Evolutionary conservation across 2,113 vertebrate species (phyloP), one percentile per base, ranked within the genome.

Genomic region (Rhinogobius similis): DNA sequence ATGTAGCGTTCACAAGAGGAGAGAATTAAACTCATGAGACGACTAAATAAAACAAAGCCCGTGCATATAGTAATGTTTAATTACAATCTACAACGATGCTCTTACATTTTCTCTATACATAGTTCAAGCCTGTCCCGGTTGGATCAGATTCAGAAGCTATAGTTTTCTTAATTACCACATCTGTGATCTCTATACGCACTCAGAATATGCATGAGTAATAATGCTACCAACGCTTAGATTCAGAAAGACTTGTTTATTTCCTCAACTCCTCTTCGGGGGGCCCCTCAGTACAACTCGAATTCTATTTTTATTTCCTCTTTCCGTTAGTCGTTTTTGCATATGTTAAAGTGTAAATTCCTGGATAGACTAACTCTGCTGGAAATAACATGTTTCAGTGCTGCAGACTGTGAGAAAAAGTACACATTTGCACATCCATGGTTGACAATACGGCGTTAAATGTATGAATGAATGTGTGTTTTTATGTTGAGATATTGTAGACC

Each of bases 291-390:
- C 7, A 41, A 70, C 65, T 62, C 52, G 38, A 73, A 43, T 77
- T 70, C 68, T 26, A 73, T 79, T 74, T 56, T 63, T 36, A 20
- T 59, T 24, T 41, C n/a, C 41, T 10, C 24, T 13, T 55, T 26
- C 50, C 36, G 39, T 55, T 20, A 63, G 48, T 44, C n/a, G n/a
- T 39, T 20, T 36, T 63, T 62, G 52, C 20, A 68, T 7, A 61
- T 61, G 29, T 36, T 36, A 50, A 36, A 36, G 18, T n/a, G 58
- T 59, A 18, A 18, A 36, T 36, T 61, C 29, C 27, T 61, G 29
- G 58, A 61, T n/a, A 20, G 58, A 61, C 20, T 14, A 24, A 24
- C 23, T 26, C 12, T 4, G 23, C 21, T 1, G 13, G 52, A 10
- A 24, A 24, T 26, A 55, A 50, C n/a, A 50, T 50, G 3, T 55